Base-by-base conservation (phyloP, 2,113 vertebrate genomes). In the Oophaga pumilio region DNA sequence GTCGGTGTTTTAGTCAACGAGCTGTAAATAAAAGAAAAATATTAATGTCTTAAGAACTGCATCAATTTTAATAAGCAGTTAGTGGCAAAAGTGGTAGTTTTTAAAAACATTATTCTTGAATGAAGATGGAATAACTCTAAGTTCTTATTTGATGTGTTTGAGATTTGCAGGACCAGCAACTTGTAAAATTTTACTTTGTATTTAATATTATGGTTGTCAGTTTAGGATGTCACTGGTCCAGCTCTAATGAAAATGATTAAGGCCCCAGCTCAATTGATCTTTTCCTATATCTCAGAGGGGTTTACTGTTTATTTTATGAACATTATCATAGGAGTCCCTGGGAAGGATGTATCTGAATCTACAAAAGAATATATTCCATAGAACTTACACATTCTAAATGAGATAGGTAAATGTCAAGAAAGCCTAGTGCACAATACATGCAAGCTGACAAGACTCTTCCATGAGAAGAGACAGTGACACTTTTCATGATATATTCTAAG, bases 401-500 rank as follows among this genome's bases (percentile, higher is more conserved):
- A 80, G 10, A 80, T 7, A 80, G 49, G 22, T 49, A 74, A 59
- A 80, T 80, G 77, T 80, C 77, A 80, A 57, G 15, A 79, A 80
- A 80, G 33, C 56, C 17, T 59, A 20, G 24, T 28, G 56, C 33
- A 59, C 26, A 28, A 15, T 56, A 79, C 53, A 80, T 60, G 26
- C 50, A 33, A 80, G 53, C 15, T 80, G 77, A 59, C 24, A 80
- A 80, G 53, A 57, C 24, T 80, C 60, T 59, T 59, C 76, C 24
- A 59, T 33, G 56, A 59, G 56, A 80, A 4, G 77, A 14, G 57
- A 57, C 24, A 80, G 77, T 80, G 77, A 80, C 77, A 80, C 56
- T 33, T 74, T 80, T 60, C 77, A 59, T 80, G 77, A 80, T 60
- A 28, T 28, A 80, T 80, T 57, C 77, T 80, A 80, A 60, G 15